Percentiles rank a stretch among this genome's conserved stretches.
Evolutionary conservation across 2,113 vertebrate species (phyloP).

Genomic region (Vulpes lagopus): DNA sequence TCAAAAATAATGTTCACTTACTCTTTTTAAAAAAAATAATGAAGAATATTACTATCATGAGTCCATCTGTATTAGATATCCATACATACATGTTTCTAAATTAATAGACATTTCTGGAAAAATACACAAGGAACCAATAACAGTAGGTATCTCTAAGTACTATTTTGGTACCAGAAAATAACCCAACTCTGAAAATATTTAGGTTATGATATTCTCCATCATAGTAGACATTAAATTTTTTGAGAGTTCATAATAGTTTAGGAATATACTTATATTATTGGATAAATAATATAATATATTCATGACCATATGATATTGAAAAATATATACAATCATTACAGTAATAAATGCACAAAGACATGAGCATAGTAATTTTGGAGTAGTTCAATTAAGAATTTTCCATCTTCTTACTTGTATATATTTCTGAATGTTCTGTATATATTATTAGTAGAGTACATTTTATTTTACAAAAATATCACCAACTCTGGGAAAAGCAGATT

Average conservation of each 20-base stretch:
- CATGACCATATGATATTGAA: background rate
- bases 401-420: background rate
- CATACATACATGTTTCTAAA: background rate
- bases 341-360: background rate
- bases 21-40: background rate
- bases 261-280: background rate
- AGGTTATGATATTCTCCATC: background rate
- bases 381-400: background rate
- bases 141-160: background rate
- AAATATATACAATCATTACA: background rate
- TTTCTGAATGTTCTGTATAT: background rate
- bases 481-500: background rate
- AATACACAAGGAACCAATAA: background rate
- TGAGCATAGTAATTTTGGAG: background rate
- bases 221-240: background rate
- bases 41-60: background rate
- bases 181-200: constrained; percentile 39
- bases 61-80: background rate
- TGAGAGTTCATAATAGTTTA: background rate
- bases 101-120: background rate
- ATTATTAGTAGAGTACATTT: background rate
- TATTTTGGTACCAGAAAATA: background rate
- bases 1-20: background rate
- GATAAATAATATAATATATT: background rate
- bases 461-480: constrained; percentile 10